Base-by-base conservation (phyloP, 2,888 invertebrate genomes). In the Drosophila sordidula region DNA sequence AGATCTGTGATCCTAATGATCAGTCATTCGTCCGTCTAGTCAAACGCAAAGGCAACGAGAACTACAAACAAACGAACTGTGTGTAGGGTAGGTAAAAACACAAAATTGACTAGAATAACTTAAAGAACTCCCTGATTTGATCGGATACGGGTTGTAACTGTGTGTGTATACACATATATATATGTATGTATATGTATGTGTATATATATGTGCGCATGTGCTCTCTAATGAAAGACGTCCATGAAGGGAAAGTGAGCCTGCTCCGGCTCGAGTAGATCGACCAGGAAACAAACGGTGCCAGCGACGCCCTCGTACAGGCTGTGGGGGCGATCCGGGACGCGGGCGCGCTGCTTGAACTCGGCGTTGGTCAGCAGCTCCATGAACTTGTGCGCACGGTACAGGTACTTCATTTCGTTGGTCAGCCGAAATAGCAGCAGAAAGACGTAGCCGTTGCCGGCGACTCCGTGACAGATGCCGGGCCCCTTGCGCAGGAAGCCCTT, bases 401-500 rank as follows among this genome's bases (percentile, higher is more conserved):
- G 92, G 91, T 97, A 94, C 90, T 95, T 95, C 6, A 93, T 90
- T 72, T 97, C 95, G 8, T 94, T 93, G 11, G 97, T 97, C 55
- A 97, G 92, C 71, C 97, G 94, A 88, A 96, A 95, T 8, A 97
- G 92, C 0, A 97, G 92, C 45, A 97, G 92, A 82, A 97, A 96
- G 0, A 95, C 96, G 91, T 97, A 97, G 12, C 95, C 97, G 91
- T 95, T 97, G 34, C 97, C 97, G 18, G 96, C 95, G 0, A 97
- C 94, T 1, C 98, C 98, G 88, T 98, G 98, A 89, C 98, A 98
- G 67, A 98, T 95, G 0, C 97, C 97, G 8, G 97, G 97, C 0
- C 98, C 98, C 92, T 98, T 98, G 74, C 94, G 94, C 36, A 98
- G 93, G 32, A 98, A 93, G 0, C 98, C 98, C 89, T 95, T 95